Evolutionary conservation across 2,888 invertebrate species (phyloP), one percentile per base, ranked within the genome.

Genomic region (Lycaena phlaeas): DNA sequence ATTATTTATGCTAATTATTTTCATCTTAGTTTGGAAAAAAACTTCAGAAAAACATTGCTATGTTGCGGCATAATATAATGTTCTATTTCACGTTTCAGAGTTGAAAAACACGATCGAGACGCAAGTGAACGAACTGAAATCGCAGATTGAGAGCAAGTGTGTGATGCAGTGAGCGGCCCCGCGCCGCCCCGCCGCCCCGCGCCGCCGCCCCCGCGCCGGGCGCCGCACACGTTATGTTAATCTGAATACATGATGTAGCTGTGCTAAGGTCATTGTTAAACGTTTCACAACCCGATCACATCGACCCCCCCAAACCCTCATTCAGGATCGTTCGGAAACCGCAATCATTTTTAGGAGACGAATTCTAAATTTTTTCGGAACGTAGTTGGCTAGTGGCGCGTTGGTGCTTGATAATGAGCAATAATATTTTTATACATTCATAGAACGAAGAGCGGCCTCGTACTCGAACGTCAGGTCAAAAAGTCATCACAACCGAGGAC

Each of bases 21-120:
- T n/a, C n/a, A n/a, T n/a, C n/a, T n/a, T n/a, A n/a, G n/a, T n/a
- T n/a, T n/a, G n/a, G n/a, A n/a, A n/a, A n/a, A n/a, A n/a, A n/a
- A n/a, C n/a, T n/a, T n/a, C n/a, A n/a, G n/a, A n/a, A n/a, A n/a
- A n/a, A n/a, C n/a, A n/a, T n/a, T n/a, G n/a, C n/a, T n/a, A n/a
- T n/a, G n/a, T n/a, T n/a, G n/a, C n/a, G n/a, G n/a, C n/a, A n/a
- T n/a, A n/a, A n/a, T n/a, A n/a, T n/a, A n/a, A n/a, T n/a, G n/a
- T n/a, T n/a, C n/a, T n/a, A n/a, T n/a, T n/a, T 40, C 28, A 10
- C 27, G 9, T 92, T 93, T 61, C 93, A 96, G 96, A 96, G 88
- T 87, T 96, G 90, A 96, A 96, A 91, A 96, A 96, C 88, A 93
- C 95, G 87, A 92, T 96, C 89, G 96, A 96, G 88, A 93, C 95